Base-by-base conservation (phyloP, 2,113 vertebrate species). In the Cranoglanis bouderius region DNA sequence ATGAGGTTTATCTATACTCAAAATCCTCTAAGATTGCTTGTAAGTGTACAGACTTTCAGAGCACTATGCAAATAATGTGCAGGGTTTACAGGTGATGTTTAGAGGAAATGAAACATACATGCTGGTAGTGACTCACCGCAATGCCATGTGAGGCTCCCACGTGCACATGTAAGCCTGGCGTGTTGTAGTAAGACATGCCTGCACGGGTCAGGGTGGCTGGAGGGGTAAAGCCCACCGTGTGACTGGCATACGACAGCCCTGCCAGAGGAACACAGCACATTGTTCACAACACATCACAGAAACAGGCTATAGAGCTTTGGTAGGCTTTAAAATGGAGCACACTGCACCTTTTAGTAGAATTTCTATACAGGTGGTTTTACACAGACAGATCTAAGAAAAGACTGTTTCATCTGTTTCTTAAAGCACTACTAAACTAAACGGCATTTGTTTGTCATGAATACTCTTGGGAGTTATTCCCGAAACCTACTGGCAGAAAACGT, bases 221-320 rank as follows among this genome's bases (percentile, higher is more conserved):
- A 61, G 98, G 98, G 10, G 98, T 99, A 94, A 99, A 99, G 89
- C 98, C 98, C 93, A 99, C 98, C 51, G 97, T 97, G 95, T 99
- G 98, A 94, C 96, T 96, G 92, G 97, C 97, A 93, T 98, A 99
- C 3, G 98, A 98, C 18, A 99, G 96, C 92, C 98, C 98, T 99
- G 93, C 61, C 14, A 89, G 55, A 59, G 29, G 51, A 63, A 72
- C 43, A 83, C 5, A 16, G 55, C 35, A 83, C 21, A 59, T 24
- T 82, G 32, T 57, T 59, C 13, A 80, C 2, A 18, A 49, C 51
- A 81, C n/a, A 53, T 82, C 32, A 82, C 18, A 59, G 7, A 38
- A 10, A 82, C n/a, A 16, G 14, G 29, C 9, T 16, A 51, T 1
- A 80, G 46, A 51, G 6, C 12, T n/a, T 26, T 78, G 38, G 32